Evolutionary conservation across 1,140 invertebrate species (phyloP).

Genomic region (Diabrotica undecimpunctata): DNA sequence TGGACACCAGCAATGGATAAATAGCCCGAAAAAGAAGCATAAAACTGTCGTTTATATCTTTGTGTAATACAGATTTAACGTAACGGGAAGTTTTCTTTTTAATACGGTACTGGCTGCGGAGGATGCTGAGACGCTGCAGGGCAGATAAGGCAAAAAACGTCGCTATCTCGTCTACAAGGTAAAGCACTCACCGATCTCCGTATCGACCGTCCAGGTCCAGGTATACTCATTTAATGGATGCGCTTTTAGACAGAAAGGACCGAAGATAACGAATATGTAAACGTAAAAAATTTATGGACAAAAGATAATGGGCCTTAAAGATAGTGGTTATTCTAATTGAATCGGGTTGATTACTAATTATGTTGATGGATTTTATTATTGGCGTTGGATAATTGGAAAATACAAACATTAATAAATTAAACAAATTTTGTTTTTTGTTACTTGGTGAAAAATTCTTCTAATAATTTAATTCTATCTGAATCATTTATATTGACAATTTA

Average conservation of each 20-base stretch:
- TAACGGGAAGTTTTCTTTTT: background rate
- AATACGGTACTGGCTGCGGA: background rate
- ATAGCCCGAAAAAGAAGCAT: too few species aligned
- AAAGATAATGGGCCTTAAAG: background rate
- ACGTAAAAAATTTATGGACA: background rate
- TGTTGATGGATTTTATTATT: too few species aligned
- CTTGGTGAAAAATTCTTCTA: too few species aligned
- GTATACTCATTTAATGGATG: slow-evolving; percentile 3
- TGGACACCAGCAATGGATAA: too few species aligned
- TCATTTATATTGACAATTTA: too few species aligned
- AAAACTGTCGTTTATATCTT: too few species aligned
- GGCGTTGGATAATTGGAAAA: too few species aligned
- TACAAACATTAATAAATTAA: too few species aligned
- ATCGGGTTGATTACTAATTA: too few species aligned
- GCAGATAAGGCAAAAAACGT: background rate
- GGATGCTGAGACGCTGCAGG: background rate
- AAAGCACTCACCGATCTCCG: background rate
- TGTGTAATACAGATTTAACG: too few species aligned
- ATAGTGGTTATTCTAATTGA: background rate
- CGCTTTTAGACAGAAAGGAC: background rate
- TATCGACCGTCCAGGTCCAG: background rate
- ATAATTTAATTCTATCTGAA: too few species aligned
- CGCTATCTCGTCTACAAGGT: background rate
- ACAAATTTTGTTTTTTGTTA: too few species aligned
- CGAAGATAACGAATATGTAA: background rate